A percentile compares a stretch with the other conserved stretches of the same genome.
Evolutionary conservation across 1,140 invertebrate genomes (phyloP).

Genomic region (Caenorhabditis tropicalis): DNA sequence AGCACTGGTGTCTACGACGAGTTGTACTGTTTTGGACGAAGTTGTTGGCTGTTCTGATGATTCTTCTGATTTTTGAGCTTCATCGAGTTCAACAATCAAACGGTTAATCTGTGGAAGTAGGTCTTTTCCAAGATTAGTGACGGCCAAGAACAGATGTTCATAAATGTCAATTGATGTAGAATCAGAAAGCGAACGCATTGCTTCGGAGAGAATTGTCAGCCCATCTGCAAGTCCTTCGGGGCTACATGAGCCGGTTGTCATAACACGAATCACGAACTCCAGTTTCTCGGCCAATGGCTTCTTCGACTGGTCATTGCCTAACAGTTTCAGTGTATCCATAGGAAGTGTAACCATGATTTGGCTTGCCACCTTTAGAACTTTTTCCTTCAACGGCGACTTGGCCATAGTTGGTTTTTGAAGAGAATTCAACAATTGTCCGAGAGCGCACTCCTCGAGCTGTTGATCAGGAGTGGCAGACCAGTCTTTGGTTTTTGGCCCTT

Average conservation of each 20-base stretch:
- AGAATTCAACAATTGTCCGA: neutral
- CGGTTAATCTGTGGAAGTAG: constrained; percentile 41
- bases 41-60: neutral
- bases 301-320: neutral
- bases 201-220: neutral
- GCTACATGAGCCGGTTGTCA: constrained; percentile 41
- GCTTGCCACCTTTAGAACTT: constrained; percentile 14
- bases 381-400: constrained; percentile 30
- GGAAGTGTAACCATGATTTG: constrained; percentile 53
- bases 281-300: constrained; percentile 32
- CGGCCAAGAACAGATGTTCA: constrained; percentile 22
- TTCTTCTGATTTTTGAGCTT: constrained; percentile 8
- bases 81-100: constrained; percentile 9
- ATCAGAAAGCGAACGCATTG: constrained; percentile 30
- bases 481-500: neutral
- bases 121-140: constrained; percentile 1
- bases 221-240: constrained; percentile 41
- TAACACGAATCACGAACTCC: constrained; percentile 28
- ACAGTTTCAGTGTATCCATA: constrained; percentile 38
- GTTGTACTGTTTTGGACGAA: neutral
- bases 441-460: constrained; percentile 3
- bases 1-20: neutral
- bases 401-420: neutral
- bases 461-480: neutral
- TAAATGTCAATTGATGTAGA: constrained; percentile 19